Conservation (phyloP, 2,113 vertebrate genomes). For the Gadus chalcogrammus region DNA sequence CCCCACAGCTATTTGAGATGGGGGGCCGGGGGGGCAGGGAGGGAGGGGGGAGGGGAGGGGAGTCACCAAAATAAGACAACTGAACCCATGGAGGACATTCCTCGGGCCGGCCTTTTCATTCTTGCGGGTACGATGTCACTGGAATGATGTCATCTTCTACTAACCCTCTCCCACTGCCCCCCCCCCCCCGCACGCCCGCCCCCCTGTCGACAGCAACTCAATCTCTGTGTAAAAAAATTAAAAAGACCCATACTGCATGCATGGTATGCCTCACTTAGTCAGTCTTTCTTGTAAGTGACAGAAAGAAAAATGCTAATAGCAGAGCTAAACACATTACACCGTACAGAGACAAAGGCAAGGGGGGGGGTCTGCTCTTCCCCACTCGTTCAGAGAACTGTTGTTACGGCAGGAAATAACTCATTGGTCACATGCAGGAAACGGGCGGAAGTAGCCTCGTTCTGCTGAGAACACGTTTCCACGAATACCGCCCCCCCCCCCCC, state of each 20-base stretch:
- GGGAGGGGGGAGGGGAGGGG: background rate
- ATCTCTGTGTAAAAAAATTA: conserved; percentile 25
- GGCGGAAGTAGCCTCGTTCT: too few relatives aligned
- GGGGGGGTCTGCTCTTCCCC: conserved; percentile 21
- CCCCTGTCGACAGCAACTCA: conserved; percentile 18
- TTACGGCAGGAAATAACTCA: too few relatives aligned
- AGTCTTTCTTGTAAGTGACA: conserved; percentile 24
- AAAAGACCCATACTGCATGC: conserved; percentile 22
- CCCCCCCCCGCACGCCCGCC: conserved; percentile 1
- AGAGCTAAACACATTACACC: conserved; percentile 12
- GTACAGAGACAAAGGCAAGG: background rate
- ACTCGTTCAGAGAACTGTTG: background rate
- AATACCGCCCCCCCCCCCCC: too few relatives aligned
- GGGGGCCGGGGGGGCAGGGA: background rate
- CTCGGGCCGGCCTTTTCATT: conserved; percentile 52
- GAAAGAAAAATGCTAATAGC: conserved; percentile 21
- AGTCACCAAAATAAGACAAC: conserved; percentile 26
- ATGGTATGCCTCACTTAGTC: conserved; percentile 29
- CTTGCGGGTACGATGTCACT: conserved; percentile 55
- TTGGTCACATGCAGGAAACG: too few relatives aligned
- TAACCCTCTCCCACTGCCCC: background rate
- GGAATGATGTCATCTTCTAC: conserved; percentile 46
- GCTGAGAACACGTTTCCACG: too few relatives aligned
- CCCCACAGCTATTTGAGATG: conserved; percentile 39
- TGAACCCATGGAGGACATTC: conserved; percentile 54